Evolutionary conservation across 2,797 vertebrate genomes (phyloP), one percentile per base, ranked within the genome.

Genomic region (Rhinatrema bivittatum): DNA sequence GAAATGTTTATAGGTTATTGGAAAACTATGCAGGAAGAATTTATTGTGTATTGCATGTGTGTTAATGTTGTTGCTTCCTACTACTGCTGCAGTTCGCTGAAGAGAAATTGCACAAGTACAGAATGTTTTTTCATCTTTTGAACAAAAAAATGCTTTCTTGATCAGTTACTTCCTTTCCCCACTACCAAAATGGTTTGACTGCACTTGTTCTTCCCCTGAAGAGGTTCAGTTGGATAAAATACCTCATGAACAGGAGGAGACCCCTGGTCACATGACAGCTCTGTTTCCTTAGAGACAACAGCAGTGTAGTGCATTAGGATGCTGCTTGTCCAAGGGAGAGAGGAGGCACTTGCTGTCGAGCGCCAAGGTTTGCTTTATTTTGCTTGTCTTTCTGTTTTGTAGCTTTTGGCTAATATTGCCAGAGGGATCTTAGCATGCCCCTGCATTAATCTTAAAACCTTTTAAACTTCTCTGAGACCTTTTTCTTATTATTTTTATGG

Each of bases 271-370:
- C 39, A 72, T 87, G 86, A 78, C 60, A 14, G 30, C 54, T 20
- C 75, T 72, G 88, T 93, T 87, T 82, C 87, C 90, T 76, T 85
- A 79, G 89, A 82, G 87, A 89, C 84, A 73, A 72, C 67, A 73
- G 78, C 84, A 62, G 70, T 71, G 65, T 74, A 69, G 73, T 70
- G 77, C 76, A 65, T 75, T 70, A 74, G 84, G 83, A 87, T 81
- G 81, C 79, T 81, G 60, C 64, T 76, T 70, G 66, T 57, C 53
- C 60, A 69, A 74, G 78, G 69, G 70, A 77, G 63, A 74, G 66
- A 70, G 53, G 65, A 32, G 54, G 62, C 74, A 55, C 70, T 79
- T 72, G 66, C 78, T 56, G 12, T 56, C 49, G 49, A 39, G 65
- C 38, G 32, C 54, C 23, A 53, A 69, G 67, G 68, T 78, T 73